Evolutionary conservation across 2,888 invertebrate species (phyloP).

Genomic region (Hypercompe scribonia): DNA sequence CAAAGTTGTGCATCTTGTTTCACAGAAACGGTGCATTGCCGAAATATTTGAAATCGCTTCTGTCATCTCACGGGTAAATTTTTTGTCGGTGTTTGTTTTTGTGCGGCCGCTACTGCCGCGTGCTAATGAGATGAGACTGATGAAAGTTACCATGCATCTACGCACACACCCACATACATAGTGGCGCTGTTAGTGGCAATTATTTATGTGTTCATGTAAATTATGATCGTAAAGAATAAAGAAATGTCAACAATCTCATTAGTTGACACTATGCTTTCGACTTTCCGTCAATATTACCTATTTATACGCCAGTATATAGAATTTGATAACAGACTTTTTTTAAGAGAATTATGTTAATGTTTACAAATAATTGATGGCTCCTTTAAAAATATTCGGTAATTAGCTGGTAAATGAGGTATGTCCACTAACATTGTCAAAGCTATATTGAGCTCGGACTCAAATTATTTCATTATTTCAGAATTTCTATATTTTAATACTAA

Average conservation of each 20-base stretch:
- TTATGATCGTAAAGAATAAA: slow-evolving; percentile 11
- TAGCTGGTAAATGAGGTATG: too few species aligned
- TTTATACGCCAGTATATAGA: too few species aligned
- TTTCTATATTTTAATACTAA: too few species aligned
- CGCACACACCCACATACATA: slow-evolving; percentile 4
- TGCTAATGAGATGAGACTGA: slow-evolving; percentile 75
- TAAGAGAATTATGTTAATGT: too few species aligned
- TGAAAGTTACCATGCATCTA: slow-evolving; percentile 37
- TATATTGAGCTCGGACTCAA: not conserved
- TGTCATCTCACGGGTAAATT: slow-evolving; percentile 76
- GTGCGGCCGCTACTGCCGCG: slow-evolving; percentile 62
- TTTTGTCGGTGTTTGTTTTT: slow-evolving; percentile 70
- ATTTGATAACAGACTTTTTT: too few species aligned
- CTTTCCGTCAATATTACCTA: too few species aligned
- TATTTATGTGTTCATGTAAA: slow-evolving; percentile 12
- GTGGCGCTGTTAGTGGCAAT: slow-evolving; percentile 9
- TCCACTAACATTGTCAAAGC: not conserved
- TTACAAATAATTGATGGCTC: too few species aligned
- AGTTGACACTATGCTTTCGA: not conserved
- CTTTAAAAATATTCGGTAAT: too few species aligned
- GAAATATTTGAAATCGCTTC: slow-evolving; percentile 83
- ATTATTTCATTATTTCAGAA: not conserved
- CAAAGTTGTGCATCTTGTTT: slow-evolving; percentile 77
- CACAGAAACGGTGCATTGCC: slow-evolving; percentile 78
- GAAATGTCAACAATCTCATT: not conserved